Percentiles rank a stretch among this genome's conserved stretches.
phyloP scores from a whole-genome alignment of 2,113 vertebrate genomes.

The Sceloporus tristichus region DNA sequence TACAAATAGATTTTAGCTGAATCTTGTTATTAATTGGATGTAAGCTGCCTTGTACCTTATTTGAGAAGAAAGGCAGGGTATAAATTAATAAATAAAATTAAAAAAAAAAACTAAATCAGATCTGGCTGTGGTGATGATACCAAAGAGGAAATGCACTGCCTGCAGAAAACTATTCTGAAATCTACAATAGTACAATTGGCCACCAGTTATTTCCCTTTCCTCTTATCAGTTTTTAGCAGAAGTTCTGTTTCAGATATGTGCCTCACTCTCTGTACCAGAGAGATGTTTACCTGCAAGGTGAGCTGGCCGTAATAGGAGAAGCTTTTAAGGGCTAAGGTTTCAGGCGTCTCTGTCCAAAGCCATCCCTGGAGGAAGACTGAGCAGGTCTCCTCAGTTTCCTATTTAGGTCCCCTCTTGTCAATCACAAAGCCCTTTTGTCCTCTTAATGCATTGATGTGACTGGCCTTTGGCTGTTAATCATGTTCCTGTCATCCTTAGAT shows the following conservation, averaged over 20 bases:
- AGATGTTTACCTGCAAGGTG: conserved; percentile 81
- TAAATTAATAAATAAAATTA: too few species aligned
- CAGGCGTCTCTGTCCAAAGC: conserved; percentile 65
- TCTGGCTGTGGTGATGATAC: conserved; percentile 53
- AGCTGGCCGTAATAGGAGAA: conserved; percentile 76
- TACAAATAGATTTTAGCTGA: conserved; percentile 47
- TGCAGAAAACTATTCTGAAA: conserved; percentile 56
- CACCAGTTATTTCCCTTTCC: conserved; percentile 44
- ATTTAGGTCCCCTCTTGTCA: conserved; percentile 70
- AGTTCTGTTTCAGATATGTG: conserved; percentile 73
- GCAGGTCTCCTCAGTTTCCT: conserved; percentile 58
- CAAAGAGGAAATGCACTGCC: conserved; percentile 49
- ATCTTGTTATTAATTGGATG: conserved; percentile 42
- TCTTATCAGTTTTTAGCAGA: conserved; percentile 69
- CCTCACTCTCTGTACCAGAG: conserved; percentile 71
- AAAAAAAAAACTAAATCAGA: conserved; percentile 30
- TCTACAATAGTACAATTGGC: conserved; percentile 64
- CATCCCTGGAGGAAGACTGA: conserved; percentile 69
- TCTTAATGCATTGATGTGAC: conserved; percentile 58
- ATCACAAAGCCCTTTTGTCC: conserved; percentile 77
- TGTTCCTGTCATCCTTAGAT: conserved; percentile 78
- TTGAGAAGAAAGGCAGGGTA: too few species aligned
- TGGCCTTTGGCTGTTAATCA: conserved; percentile 71
- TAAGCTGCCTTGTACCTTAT: too few species aligned
- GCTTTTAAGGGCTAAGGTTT: conserved; percentile 84